Percentiles rank a stretch among this genome's conserved stretches.
Evolutionary conservation across 1,140 invertebrate species (phyloP).

Genomic region (Eumeta japonica): DNA sequence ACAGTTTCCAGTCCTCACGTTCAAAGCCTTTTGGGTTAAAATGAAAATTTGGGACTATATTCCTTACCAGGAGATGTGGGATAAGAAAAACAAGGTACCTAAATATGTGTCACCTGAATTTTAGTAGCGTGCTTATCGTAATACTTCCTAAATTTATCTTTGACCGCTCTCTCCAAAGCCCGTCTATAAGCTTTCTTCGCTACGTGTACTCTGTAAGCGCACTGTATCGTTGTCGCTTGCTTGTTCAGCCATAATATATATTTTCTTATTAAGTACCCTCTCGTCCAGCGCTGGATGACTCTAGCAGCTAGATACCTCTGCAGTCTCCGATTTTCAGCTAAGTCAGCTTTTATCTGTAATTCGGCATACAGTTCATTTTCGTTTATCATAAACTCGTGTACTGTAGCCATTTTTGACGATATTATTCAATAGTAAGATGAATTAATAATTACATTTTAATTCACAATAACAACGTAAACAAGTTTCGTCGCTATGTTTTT

Average conservation of each 20-base stretch:
- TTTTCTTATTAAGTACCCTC: slow-evolving; percentile 41
- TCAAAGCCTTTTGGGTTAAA: no score
- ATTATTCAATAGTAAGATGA: no score
- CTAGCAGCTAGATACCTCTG: slow-evolving; percentile 30
- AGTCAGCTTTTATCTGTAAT: slow-evolving; percentile 26
- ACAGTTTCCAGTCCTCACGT: no score
- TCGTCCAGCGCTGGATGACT: slow-evolving; percentile 30
- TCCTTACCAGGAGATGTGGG: no score
- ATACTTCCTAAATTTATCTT: slow-evolving; percentile 30
- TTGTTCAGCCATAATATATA: slow-evolving; percentile 35
- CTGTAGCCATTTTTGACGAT: slow-evolving; percentile 31
- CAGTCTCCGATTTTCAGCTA: slow-evolving; percentile 24
- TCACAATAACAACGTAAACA: no score
- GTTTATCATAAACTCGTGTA: slow-evolving; percentile 24
- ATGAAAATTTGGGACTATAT: no score
- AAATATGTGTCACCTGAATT: slow-evolving; percentile 31
- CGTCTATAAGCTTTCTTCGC: slow-evolving; percentile 30
- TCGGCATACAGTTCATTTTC: slow-evolving; percentile 27
- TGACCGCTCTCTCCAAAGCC: slow-evolving; percentile 30
- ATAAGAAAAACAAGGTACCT: no score
- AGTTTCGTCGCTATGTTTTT: no score
- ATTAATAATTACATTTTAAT: no score
- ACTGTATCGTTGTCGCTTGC: slow-evolving; percentile 42
- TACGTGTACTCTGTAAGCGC: slow-evolving; percentile 35
- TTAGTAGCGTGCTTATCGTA: slow-evolving; percentile 29